phyloP scores from a whole-genome alignment of 2,888 invertebrate species.

The Lepas anatifera region DNA sequence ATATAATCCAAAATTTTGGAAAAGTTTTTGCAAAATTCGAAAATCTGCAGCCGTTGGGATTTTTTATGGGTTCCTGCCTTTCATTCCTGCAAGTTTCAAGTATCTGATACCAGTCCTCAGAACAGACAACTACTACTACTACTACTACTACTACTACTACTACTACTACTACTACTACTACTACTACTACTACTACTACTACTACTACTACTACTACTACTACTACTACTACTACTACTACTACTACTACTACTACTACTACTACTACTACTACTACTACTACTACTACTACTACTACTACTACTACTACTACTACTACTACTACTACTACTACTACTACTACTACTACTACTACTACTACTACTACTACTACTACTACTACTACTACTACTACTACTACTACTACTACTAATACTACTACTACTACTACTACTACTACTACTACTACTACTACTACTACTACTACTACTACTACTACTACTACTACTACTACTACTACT shows the following conservation, averaged over 20 bases:
- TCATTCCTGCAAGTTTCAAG: too few relatives aligned
- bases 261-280: slow-evolving; percentile 9
- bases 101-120: too few relatives aligned
- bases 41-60: too few relatives aligned
- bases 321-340: slow-evolving; percentile 16
- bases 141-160: slow-evolving; percentile 16
- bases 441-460: slow-evolving; percentile 15
- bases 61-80: too few relatives aligned
- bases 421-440: too few relatives aligned
- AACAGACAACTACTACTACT: too few relatives aligned
- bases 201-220: slow-evolving; percentile 2
- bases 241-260: not conserved
- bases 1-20: too few relatives aligned
- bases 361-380: slow-evolving; percentile 16
- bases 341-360: slow-evolving; percentile 16
- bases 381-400: not conserved
- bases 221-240: slow-evolving; percentile 1
- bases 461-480: slow-evolving; percentile 16
- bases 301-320: slow-evolving; percentile 16
- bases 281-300: not conserved
- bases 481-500: slow-evolving; percentile 16
- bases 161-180: slow-evolving; percentile 16
- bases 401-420: too few relatives aligned
- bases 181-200: slow-evolving; percentile 18
- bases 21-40: too few relatives aligned